phyloP scores from a whole-genome alignment of 2,888 invertebrate genomes.

The Acanthosoma haemorrhoidale region DNA sequence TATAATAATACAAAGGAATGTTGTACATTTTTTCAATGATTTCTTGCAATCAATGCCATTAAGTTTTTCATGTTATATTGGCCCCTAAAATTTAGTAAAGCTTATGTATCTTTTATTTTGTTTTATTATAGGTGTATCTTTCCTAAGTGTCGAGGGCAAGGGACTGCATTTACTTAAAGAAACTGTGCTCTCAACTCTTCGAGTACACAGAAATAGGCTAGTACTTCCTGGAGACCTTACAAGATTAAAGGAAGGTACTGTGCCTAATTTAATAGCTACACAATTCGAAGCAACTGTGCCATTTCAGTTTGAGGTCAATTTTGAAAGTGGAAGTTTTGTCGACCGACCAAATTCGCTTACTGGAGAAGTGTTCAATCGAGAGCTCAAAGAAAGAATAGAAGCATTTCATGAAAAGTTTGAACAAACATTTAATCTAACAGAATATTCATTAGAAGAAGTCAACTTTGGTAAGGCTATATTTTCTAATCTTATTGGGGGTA shows the following conservation, averaged over 20 bases:
- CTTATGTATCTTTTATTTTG: conserved; percentile 46
- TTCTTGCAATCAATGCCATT: too few species aligned
- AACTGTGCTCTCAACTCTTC: conserved; percentile 64
- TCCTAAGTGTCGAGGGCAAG: conserved; percentile 63
- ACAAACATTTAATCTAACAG: conserved; percentile 63
- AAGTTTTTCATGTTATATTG: too few species aligned
- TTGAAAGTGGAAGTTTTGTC: conserved; percentile 66
- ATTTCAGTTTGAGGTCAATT: conserved; percentile 76
- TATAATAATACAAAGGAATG: too few species aligned
- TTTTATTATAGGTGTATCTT: conserved; percentile 52
- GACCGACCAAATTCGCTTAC: conserved; percentile 52
- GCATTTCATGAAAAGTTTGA: conserved; percentile 77
- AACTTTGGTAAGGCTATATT: conserved; percentile 74
- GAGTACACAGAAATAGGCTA: conserved; percentile 53
- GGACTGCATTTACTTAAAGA: conserved; percentile 69
- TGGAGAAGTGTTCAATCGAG: conserved; percentile 61
- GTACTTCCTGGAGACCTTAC: conserved; percentile 59
- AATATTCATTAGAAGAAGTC: conserved; percentile 55
- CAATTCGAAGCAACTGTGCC: conserved; percentile 61
- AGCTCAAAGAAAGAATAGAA: conserved; percentile 55
- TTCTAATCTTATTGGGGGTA: conserved; percentile 91
- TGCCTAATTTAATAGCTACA: conserved; percentile 70
- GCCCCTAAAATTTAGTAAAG: too few species aligned
- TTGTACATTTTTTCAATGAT: too few species aligned
- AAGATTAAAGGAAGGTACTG: conserved; percentile 45